Evolutionary conservation across 2,888 invertebrate genomes (phyloP).

Genomic region (Drosophila nigricruria): DNA sequence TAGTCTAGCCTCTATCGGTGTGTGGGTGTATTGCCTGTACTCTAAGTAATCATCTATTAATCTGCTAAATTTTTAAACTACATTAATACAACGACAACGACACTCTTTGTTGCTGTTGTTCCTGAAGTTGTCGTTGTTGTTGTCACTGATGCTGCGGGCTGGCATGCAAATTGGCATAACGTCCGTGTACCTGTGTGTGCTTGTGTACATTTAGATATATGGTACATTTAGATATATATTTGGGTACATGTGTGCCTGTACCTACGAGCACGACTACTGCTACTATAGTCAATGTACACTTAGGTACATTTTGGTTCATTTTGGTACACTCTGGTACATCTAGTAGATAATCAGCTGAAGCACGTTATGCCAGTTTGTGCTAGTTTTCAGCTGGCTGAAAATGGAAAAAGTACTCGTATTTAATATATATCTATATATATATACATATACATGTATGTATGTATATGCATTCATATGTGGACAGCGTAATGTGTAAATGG

Average conservation of each 20-base stretch:
- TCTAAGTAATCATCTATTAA: constrained; percentile 58
- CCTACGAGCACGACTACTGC: too few species aligned
- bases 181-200: constrained; percentile 18
- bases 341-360: background rate
- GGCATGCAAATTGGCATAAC: constrained; percentile 68
- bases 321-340: too few species aligned
- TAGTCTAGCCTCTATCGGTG: constrained; percentile 33
- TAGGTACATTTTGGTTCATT: constrained; percentile 2
- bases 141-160: constrained; percentile 23
- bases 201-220: background rate
- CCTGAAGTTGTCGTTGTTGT: constrained; percentile 10
- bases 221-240: too few species aligned
- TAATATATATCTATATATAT: background rate
- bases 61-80: constrained; percentile 53
- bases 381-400: constrained; percentile 26
- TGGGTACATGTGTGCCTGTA: background rate
- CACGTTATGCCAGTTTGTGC: constrained; percentile 60
- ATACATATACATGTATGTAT: background rate
- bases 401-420: constrained; percentile 23
- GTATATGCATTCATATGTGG: constrained; percentile 25
- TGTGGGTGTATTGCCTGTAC: constrained; percentile 49
- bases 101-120: constrained; percentile 17
- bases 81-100: constrained; percentile 39
- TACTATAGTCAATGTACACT: background rate
- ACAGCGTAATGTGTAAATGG: constrained; percentile 42